These are phyloP conservation scores for Arenaria interpres DNA, from an alignment of 2,113 vertebrate species.

Conservation along the genomic window DNA sequence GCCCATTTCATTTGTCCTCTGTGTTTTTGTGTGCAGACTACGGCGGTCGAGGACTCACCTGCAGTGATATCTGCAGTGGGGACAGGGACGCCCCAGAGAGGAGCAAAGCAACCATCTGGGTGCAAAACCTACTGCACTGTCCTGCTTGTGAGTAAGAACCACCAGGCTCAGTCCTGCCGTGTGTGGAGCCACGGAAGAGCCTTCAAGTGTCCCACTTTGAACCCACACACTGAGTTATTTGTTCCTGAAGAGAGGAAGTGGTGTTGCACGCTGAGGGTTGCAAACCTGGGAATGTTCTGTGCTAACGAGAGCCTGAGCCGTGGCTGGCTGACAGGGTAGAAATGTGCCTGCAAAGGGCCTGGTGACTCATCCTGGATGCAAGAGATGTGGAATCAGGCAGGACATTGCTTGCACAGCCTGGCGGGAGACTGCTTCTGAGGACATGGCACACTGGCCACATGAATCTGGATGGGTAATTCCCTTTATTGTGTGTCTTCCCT, in stretches of 20 bases:
- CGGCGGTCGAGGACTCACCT: not conserved
- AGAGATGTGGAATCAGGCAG: not conserved
- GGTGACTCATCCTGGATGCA: not conserved
- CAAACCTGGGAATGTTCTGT: not conserved
- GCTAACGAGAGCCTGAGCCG: not conserved
- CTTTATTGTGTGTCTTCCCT: not conserved
- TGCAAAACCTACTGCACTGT: not conserved
- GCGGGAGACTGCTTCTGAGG: not conserved
- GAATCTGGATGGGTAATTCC: not conserved
- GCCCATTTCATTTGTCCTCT: not conserved
- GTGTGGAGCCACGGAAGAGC: accelerated
- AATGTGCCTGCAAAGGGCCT: not conserved
- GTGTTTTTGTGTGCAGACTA: not conserved
- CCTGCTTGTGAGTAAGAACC: not conserved
- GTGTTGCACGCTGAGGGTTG: not conserved
- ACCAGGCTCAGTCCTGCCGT: accelerated
- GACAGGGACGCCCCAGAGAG: not conserved
- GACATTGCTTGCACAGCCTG: not conserved
- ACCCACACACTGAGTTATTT: not conserved
- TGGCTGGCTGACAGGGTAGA: not conserved
- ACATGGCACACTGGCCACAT: not conserved
- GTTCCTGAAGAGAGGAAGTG: not conserved
- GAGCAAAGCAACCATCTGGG: not conserved
- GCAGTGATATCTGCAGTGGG: not conserved
- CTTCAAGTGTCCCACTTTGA: not conserved